These are phyloP conservation scores for Poecilia velifera DNA, from an alignment of 2,797 vertebrate genomes.

Conservation along the genomic window DNA sequence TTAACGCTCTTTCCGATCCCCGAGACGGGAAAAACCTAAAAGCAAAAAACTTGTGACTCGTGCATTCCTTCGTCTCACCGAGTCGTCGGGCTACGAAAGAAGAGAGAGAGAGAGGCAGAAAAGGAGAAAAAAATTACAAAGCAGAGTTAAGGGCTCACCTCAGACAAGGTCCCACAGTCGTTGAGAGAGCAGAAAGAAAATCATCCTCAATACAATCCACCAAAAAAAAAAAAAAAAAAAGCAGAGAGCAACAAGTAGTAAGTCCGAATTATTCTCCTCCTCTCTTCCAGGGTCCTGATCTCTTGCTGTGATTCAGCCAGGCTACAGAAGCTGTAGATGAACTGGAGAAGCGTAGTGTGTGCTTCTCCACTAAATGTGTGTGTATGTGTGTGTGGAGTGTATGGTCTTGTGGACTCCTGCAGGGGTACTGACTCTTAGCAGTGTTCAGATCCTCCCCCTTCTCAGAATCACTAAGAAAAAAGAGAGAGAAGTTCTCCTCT, in stretches of 20 bases:
- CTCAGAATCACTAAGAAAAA: conserved; percentile 43
- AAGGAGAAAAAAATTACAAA: background rate
- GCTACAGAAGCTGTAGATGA: conserved; percentile 65
- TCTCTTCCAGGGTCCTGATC: conserved; percentile 62
- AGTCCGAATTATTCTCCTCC: conserved; percentile 69
- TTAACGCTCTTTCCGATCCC: conserved; percentile 53
- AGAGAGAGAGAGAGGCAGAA: background rate
- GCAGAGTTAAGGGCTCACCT: conserved; percentile 75
- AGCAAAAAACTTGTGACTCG: conserved; percentile 13
- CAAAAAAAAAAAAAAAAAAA: conserved; percentile 1
- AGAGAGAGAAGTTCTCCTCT: conserved; percentile 9
- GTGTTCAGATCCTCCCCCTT: conserved; percentile 73
- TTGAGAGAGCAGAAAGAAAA: conserved; percentile 63
- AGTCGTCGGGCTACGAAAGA: background rate
- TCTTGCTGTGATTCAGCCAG: conserved; percentile 58
- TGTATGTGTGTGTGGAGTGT: conserved; percentile 39
- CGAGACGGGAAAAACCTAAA: conserved; percentile 37
- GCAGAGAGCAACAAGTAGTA: conserved; percentile 82
- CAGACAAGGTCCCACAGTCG: conserved; percentile 69
- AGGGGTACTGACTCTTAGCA: conserved; percentile 72
- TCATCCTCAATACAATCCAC: conserved; percentile 64
- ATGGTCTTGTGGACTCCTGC: conserved; percentile 72
- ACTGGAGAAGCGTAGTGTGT: conserved; percentile 59
- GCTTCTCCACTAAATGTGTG: conserved; percentile 23
- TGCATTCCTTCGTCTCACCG: background rate